These are phyloP conservation scores for Gobio gobio DNA, from an alignment of 2,113 vertebrate genomes.

Conservation along the genomic window DNA sequence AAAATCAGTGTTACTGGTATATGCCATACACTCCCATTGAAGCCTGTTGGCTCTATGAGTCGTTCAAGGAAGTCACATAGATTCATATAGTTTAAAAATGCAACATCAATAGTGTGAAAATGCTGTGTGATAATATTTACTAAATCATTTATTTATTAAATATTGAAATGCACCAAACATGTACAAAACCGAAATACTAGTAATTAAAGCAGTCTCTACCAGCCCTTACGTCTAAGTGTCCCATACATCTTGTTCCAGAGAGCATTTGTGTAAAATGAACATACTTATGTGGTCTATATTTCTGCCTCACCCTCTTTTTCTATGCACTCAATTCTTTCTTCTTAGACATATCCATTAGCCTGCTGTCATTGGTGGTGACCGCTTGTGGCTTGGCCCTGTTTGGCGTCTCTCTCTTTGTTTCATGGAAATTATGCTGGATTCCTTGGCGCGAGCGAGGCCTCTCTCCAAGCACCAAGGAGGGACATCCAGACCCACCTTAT, in stretches of 20 bases:
- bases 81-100: neutral
- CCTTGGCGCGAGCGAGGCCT: constrained; percentile 93
- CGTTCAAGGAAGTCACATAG: neutral
- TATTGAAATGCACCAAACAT: neutral
- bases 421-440: constrained; percentile 99
- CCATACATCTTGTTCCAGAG: neutral
- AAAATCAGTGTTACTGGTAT: too few relatives aligned
- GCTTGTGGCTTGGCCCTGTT: constrained; percentile 96
- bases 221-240: neutral
- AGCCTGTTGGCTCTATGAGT: neutral
- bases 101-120: neutral
- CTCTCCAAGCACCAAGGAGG: constrained; percentile 85
- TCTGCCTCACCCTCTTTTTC: neutral
- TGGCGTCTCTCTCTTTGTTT: constrained; percentile 96
- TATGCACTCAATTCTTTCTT: constrained; percentile 32
- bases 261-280: neutral
- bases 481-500: constrained; percentile 81
- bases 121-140: neutral
- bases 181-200: neutral
- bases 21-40: neutral
- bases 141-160: neutral
- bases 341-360: constrained; percentile 94
- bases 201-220: neutral
- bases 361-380: constrained; percentile 94
- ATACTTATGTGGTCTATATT: neutral